Evolutionary conservation across 2,797 vertebrate species (phyloP).

Genomic region (Sebastes diaconus): DNA sequence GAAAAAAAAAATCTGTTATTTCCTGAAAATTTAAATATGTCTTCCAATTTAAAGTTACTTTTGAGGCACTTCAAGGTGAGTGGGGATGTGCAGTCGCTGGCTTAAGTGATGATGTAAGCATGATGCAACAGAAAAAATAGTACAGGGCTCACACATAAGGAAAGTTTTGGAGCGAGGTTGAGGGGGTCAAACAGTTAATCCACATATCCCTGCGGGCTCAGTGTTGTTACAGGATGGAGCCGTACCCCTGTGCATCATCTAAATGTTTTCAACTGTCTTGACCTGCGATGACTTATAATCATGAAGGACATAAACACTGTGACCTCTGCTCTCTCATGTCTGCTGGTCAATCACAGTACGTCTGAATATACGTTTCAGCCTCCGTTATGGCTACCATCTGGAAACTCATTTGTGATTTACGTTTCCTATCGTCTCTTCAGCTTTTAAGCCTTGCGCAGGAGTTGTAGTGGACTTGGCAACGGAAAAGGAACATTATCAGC

Average conservation of each 20-base stretch:
- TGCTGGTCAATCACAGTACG: slow-evolving; percentile 34
- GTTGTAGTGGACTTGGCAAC: slow-evolving; percentile 12
- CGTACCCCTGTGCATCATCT: slow-evolving; percentile 23
- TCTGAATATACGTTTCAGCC: slow-evolving; percentile 54
- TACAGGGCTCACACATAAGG: slow-evolving; percentile 41
- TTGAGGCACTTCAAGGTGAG: slow-evolving; percentile 58
- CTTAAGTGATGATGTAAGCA: slow-evolving; percentile 56
- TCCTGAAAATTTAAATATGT: slow-evolving; percentile 50
- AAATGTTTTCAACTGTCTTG: slow-evolving; percentile 45
- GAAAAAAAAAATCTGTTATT: slow-evolving; percentile 18
- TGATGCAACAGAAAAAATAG: slow-evolving; percentile 56
- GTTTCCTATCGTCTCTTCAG: slow-evolving; percentile 19
- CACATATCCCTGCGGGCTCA: slow-evolving; percentile 20
- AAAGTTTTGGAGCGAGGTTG: slow-evolving; percentile 36
- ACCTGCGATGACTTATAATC: slow-evolving; percentile 49
- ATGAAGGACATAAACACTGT: slow-evolving; percentile 51
- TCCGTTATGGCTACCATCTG: slow-evolving; percentile 53
- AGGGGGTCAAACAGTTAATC: slow-evolving; percentile 66
- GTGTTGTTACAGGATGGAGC: slow-evolving; percentile 55
- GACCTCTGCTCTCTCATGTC: slow-evolving; percentile 56
- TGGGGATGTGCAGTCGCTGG: slow-evolving; percentile 38
- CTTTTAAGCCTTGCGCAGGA: slow-evolving; percentile 6
- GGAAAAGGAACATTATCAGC: slow-evolving; percentile 62
- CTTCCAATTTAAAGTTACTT: slow-evolving; percentile 65
- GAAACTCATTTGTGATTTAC: slow-evolving; percentile 57